phyloP scores from a whole-genome alignment of 1,140 invertebrate genomes.

The Ruditapes philippinarum region DNA sequence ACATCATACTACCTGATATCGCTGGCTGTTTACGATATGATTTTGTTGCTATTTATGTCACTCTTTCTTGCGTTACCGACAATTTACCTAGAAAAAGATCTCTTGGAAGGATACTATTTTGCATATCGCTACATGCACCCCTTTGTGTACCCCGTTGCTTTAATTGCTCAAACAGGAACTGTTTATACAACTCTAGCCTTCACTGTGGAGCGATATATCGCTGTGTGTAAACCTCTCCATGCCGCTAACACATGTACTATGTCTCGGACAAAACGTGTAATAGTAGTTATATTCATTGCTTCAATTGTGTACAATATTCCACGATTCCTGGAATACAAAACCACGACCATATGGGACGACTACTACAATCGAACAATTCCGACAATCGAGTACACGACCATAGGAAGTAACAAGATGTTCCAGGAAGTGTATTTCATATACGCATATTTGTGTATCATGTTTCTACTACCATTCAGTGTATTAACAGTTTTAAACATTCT shows the following conservation, averaged over 20 bases:
- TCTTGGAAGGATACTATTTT: slow-evolving; percentile 90
- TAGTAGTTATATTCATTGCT: slow-evolving; percentile 89
- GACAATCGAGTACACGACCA: slow-evolving; percentile 52
- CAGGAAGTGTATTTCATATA: slow-evolving; percentile 90
- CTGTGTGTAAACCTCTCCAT: slow-evolving; percentile 92
- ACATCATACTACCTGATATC: slow-evolving; percentile 85
- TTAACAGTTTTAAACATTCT: slow-evolving; percentile 91
- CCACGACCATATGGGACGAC: slow-evolving; percentile 42
- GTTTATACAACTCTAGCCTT: slow-evolving; percentile 94
- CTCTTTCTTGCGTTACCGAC: slow-evolving; percentile 91
- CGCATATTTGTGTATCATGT: slow-evolving; percentile 89
- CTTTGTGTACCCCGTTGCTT: slow-evolving; percentile 89
- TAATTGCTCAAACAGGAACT: slow-evolving; percentile 93
- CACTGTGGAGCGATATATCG: slow-evolving; percentile 93
- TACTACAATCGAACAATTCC: slow-evolving; percentile 67
- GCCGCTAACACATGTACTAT: slow-evolving; percentile 93
- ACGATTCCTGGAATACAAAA: slow-evolving; percentile 86
- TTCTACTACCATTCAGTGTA: slow-evolving; percentile 90
- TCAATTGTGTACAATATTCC: slow-evolving; percentile 90
- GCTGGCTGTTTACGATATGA: slow-evolving; percentile 83
- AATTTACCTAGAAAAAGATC: slow-evolving; percentile 93
- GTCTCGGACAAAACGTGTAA: slow-evolving; percentile 88
- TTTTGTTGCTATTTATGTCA: slow-evolving; percentile 90
- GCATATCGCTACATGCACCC: slow-evolving; percentile 87
- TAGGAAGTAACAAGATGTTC: slow-evolving; percentile 62